A percentile compares a stretch with the other conserved stretches of the same genome.
phyloP scores from a whole-genome alignment of 2,888 invertebrate genomes.

The Cremastinae sp. region DNA sequence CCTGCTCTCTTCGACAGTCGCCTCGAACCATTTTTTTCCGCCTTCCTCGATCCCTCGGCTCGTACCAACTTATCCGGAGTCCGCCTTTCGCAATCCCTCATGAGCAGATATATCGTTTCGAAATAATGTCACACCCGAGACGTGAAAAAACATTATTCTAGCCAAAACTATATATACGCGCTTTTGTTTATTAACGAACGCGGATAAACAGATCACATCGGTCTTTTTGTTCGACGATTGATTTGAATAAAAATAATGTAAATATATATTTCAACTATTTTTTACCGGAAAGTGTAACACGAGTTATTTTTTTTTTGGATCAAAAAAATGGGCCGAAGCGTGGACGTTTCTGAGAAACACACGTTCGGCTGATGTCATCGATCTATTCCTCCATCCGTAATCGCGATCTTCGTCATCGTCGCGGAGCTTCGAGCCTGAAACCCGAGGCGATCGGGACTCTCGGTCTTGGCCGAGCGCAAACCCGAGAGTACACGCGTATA shows the following conservation, averaged over 20 bases:
- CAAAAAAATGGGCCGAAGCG: not conserved
- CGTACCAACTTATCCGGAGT: not conserved
- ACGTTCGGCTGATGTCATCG: conserved; percentile 51
- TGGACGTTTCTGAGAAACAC: not conserved
- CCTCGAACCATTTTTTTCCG: conserved; percentile 35
- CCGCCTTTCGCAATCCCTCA: conserved; percentile 71
- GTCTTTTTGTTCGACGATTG: too few species aligned
- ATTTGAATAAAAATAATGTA: too few species aligned
- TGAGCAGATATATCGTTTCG: conserved; percentile 21
- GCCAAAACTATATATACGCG: too few species aligned
- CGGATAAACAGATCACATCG: too few species aligned
- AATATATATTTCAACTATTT: too few species aligned
- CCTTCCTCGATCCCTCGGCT: conserved; percentile 11
- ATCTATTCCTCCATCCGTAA: conserved; percentile 32
- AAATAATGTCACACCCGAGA: too few species aligned
- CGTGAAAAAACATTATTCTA: too few species aligned
- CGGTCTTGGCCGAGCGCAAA: conserved; percentile 18
- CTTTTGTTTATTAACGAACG: too few species aligned
- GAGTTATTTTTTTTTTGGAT: too few species aligned
- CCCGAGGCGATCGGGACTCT: conserved; percentile 39
- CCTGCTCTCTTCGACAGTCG: conserved; percentile 34
- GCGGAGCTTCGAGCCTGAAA: conserved; percentile 39
- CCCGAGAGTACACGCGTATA: not conserved
- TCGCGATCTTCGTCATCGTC: conserved; percentile 6
- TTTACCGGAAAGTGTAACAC: too few species aligned